Evolutionary conservation across 23 tunicate genomes (phyloP).

Genomic region (Clavelina lepadiformis): DNA sequence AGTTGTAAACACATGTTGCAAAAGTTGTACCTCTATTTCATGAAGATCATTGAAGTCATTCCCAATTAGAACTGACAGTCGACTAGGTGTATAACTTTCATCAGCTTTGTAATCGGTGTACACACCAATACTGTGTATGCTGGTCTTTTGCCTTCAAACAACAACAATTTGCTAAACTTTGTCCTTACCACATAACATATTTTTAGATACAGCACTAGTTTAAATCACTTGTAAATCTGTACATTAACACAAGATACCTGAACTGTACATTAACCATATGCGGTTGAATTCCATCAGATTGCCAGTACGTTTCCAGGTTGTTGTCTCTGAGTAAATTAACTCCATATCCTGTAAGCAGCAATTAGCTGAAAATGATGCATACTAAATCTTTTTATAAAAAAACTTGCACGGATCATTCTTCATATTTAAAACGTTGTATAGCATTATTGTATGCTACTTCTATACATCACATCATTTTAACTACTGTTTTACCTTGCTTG

Average conservation of each 20-base stretch:
- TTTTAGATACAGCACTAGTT: too few relatives aligned
- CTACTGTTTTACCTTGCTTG: slow-evolving; percentile 69
- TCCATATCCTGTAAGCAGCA: slow-evolving; percentile 63
- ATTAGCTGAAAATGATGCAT: too few relatives aligned
- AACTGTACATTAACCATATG: slow-evolving; percentile 96
- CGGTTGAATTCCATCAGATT: slow-evolving; percentile 97
- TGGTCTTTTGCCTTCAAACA: slow-evolving; percentile 80
- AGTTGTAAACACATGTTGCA: background rate
- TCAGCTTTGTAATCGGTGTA: slow-evolving; percentile 94
- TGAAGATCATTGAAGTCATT: slow-evolving; percentile 87
- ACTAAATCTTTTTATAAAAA: too few relatives aligned
- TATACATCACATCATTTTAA: too few relatives aligned
- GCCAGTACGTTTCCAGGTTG: slow-evolving; percentile 93
- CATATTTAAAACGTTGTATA: too few relatives aligned
- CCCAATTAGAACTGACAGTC: slow-evolving; percentile 68
- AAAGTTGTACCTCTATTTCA: slow-evolving; percentile 57
- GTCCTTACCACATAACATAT: too few relatives aligned
- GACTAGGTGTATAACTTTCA: slow-evolving; percentile 97
- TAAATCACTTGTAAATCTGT: background rate
- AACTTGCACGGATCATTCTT: too few relatives aligned
- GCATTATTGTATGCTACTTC: too few relatives aligned
- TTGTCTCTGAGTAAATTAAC: slow-evolving; percentile 80
- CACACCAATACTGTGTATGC: slow-evolving; percentile 79
- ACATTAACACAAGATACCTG: slow-evolving; percentile 35
- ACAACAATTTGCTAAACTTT: too few relatives aligned